These are phyloP conservation scores for Gobiocypris rarus DNA, from an alignment of 2,113 vertebrate genomes.

Conservation along the genomic window DNA sequence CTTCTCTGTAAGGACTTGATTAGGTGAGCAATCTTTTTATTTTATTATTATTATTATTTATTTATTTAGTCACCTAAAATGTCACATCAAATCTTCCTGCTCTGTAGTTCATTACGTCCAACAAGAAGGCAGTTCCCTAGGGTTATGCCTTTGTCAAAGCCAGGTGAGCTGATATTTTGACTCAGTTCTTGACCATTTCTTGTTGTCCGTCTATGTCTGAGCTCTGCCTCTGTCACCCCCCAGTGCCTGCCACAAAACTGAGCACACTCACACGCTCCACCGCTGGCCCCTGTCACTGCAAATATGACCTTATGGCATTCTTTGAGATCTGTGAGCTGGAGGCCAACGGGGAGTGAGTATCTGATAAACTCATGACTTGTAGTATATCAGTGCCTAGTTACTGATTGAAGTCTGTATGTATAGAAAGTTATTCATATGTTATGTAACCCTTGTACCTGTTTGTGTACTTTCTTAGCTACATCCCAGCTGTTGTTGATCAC, in stretches of 20 bases:
- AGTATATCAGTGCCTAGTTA: neutral
- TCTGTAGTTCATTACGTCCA: constrained; percentile 87
- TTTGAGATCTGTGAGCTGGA: constrained; percentile 99
- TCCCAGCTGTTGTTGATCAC: constrained; percentile 95
- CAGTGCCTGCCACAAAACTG: constrained; percentile 96
- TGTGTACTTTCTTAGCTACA: constrained; percentile 80
- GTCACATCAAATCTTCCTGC: constrained; percentile 17
- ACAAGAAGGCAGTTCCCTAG: constrained; percentile 92
- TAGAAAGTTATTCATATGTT: neutral
- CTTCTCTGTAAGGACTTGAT: constrained; percentile 95
- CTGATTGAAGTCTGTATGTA: constrained; percentile 22
- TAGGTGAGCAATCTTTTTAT: constrained; percentile 75
- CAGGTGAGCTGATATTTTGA: constrained; percentile 78
- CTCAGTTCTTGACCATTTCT: neutral
- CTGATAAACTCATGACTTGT: neutral
- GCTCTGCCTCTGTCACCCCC: constrained; percentile 31
- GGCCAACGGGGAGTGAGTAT: constrained; percentile 95
- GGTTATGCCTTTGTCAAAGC: constrained; percentile 96
- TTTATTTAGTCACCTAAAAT: neutral
- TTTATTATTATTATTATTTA: neutral
- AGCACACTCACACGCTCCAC: constrained; percentile 88
- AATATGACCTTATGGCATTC: constrained; percentile 96
- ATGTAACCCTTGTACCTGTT: constrained; percentile 10
- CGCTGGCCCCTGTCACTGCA: constrained; percentile 91
- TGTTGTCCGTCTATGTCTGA: neutral